Evolutionary conservation across 2,888 invertebrate genomes (phyloP), one percentile per base, ranked within the genome.

Genomic region (Acanthococcus lagerstroemiae): DNA sequence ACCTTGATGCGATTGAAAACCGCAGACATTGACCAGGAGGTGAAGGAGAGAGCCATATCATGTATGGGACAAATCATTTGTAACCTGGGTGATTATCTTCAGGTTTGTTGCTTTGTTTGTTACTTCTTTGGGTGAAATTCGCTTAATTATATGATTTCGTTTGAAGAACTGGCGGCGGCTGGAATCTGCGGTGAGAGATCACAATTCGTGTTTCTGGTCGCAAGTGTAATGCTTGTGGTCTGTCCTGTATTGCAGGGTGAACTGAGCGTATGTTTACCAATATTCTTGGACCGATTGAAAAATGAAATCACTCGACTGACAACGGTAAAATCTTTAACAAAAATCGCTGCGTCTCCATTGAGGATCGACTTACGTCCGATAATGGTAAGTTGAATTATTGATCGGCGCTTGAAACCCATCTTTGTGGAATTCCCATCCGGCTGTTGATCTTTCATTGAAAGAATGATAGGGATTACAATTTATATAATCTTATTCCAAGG

Each of bases 21-120:
- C 30, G 90, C 95, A 0, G 97, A 99, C 75, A 95, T 97, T 74
- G 99, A 99, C 79, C 97, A 99, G 76, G 99, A 99, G 78, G 97
- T 99, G 0, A 97, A 99, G 77, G 99, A 99, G 75, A 83, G 95
- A 24, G 95, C 99, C 9, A 97, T 99, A 69, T 89, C 94, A 1
- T 94, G 96, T 73, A 92, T 94, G 87, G 95, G 95, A 15, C 93
- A 95, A 77, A 87, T 96, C 57, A 84, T 97, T 56, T 88, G 91
- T 68, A 91, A 92, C 76, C 84, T 96, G 71, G 95, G 95, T 0
- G 94, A 95, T 76, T 84, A 85, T 71, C 77, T 95, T 58, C 80
- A 85, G 76, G 81, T 82, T 67, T 55, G 7, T 37, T 37, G 7
- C 37, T 9, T 37, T 37, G 37, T 37, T 9, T 9, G 15, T 37